Percentiles rank a stretch among this genome's conserved stretches.
These are phyloP conservation scores for Peromyscus eremicus DNA, from an alignment of 2,797 vertebrate species.

Conservation along the genomic window DNA sequence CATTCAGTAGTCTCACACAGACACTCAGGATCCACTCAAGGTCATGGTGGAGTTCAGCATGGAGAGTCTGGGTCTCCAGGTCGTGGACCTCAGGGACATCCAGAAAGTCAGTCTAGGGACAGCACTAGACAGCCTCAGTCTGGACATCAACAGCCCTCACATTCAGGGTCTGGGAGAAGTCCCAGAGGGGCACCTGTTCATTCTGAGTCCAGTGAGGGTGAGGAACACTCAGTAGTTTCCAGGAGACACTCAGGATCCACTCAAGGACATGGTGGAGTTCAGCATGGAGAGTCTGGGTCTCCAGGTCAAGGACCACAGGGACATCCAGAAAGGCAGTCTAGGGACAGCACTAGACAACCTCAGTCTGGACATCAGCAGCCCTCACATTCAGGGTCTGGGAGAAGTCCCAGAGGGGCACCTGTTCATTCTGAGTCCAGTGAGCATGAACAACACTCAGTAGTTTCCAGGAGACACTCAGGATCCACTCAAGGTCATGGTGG, in stretches of 20 bases:
- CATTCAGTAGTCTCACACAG: fast-evolving
- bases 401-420: fast-evolving
- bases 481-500: fast-evolving
- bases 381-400: fast-evolving
- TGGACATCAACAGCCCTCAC: fast-evolving
- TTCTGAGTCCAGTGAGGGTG: neutral
- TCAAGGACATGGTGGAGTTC: neutral
- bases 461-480: fast-evolving
- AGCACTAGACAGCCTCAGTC: fast-evolving
- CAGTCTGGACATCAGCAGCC: fast-evolving
- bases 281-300: neutral
- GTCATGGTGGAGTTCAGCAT: neutral
- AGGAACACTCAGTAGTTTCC: neutral
- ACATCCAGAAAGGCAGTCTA: fast-evolving
- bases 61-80: fast-evolving
- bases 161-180: fast-evolving
- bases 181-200: fast-evolving
- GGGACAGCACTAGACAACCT: fast-evolving
- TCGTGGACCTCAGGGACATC: too few relatives aligned
- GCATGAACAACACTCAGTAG: neutral
- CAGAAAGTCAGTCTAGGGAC: neutral
- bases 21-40: fast-evolving
- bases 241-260: fast-evolving
- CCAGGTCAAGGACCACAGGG: too few relatives aligned
- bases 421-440: neutral